phyloP scores from a whole-genome alignment of 2,888 invertebrate genomes.

The Hirtodrosophila alboralis region DNA sequence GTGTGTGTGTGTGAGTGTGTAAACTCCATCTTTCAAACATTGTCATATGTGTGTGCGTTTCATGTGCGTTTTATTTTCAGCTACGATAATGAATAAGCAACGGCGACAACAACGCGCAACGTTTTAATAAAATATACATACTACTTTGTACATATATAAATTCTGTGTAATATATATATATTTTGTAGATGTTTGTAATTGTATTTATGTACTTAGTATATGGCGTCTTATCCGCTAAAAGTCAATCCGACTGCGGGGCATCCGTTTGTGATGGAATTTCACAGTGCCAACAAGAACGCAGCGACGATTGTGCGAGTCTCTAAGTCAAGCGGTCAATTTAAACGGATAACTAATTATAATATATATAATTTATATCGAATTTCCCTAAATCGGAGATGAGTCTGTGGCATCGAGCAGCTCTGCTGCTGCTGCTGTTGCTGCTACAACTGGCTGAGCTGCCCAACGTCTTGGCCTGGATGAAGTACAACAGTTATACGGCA shows the following conservation, averaged over 20 bases:
- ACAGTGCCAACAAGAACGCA: constrained; percentile 58
- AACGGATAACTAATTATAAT: constrained; percentile 10
- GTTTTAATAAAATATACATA: constrained; percentile 48
- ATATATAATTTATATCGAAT: too few species aligned
- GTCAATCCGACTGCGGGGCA: constrained; percentile 34
- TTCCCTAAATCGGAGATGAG: constrained; percentile 4
- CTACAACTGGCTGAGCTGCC: constrained; percentile 22
- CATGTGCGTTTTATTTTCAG: constrained; percentile 50
- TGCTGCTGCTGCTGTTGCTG: constrained; percentile 29
- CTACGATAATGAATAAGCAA: constrained; percentile 55
- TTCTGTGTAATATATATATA: constrained; percentile 22
- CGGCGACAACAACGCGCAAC: constrained; percentile 45
- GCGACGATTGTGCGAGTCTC: constrained; percentile 32
- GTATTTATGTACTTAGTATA: constrained; percentile 34
- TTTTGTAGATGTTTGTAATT: not conserved
- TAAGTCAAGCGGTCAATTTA: constrained; percentile 24
- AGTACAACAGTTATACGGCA: constrained; percentile 71
- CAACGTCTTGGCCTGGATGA: constrained; percentile 60
- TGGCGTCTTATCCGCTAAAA: constrained; percentile 65
- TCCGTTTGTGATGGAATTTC: constrained; percentile 42
- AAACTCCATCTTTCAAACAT: too few species aligned
- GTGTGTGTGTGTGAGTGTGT: constrained; percentile 13
- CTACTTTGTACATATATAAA: not conserved
- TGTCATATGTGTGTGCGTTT: constrained; percentile 2
- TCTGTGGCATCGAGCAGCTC: constrained; percentile 16